phyloP scores from a whole-genome alignment of 2,888 invertebrate species.

The Philaethria dido region DNA sequence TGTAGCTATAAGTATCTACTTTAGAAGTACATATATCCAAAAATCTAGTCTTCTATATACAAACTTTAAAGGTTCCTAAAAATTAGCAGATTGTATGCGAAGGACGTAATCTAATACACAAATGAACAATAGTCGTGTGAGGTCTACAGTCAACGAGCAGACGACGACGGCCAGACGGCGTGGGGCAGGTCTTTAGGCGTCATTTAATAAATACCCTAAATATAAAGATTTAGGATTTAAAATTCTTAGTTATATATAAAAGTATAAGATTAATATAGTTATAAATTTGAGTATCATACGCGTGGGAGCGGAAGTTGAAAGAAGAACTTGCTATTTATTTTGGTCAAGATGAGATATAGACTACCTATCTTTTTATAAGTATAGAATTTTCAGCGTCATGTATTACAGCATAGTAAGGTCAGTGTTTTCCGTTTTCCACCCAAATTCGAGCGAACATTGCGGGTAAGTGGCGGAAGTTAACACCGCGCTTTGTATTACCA shows the following conservation, averaged over 20 bases:
- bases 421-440: too few species aligned
- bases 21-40: too few species aligned
- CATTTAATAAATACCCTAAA: background rate
- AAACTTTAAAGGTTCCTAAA: background rate
- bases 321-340: conserved; percentile 41
- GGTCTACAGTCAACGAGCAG: conserved; percentile 12
- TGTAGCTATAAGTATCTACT: too few species aligned
- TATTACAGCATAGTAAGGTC: too few species aligned
- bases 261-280: too few species aligned
- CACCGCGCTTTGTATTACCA: too few species aligned
- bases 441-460: too few species aligned
- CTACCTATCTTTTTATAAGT: too few species aligned
- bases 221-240: conserved; percentile 18
- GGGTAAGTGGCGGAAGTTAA: too few species aligned
- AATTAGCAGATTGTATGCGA: conserved; percentile 33
- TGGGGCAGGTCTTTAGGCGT: background rate
- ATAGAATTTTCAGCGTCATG: too few species aligned
- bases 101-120: conserved; percentile 28
- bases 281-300: conserved; percentile 19
- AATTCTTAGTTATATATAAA: background rate
- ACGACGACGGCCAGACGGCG: background rate
- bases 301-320: conserved; percentile 49
- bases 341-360: conserved; percentile 11
- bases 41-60: background rate
- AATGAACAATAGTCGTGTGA: conserved; percentile 29